Percentiles rank a stretch among this genome's conserved stretches.
Conservation (phyloP, 2,797 vertebrate genomes). For the Melanogrammus aeglefinus region DNA sequence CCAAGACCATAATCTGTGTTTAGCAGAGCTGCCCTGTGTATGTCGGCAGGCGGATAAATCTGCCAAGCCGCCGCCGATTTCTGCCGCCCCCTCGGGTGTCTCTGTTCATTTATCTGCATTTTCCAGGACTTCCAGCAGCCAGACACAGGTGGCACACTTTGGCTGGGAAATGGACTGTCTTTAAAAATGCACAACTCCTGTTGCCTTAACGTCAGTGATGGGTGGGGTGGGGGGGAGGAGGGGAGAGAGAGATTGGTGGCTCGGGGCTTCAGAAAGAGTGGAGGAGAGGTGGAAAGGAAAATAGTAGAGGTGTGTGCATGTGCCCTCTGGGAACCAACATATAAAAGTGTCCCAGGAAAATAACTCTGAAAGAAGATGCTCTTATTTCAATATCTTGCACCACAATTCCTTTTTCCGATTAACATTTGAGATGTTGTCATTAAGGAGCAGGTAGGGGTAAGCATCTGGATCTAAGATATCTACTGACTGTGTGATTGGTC, state of each 20-base stretch:
- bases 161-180: conserved; percentile 73
- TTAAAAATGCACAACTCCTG: conserved; percentile 67
- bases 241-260: conserved; percentile 37
- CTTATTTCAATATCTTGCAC: conserved; percentile 61
- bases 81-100: conserved; percentile 79
- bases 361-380: not conserved
- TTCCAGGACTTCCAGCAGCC: conserved; percentile 75
- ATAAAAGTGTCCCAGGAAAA: conserved; percentile 52
- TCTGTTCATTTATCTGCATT: conserved; percentile 80
- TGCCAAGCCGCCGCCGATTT: conserved; percentile 79
- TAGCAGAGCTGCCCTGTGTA: conserved; percentile 74
- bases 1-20: conserved; percentile 75
- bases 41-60: conserved; percentile 74
- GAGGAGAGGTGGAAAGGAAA: conserved; percentile 34
- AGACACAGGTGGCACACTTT: conserved; percentile 78
- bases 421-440: not conserved
- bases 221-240: conserved; percentile 30
- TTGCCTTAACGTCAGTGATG: conserved; percentile 45
- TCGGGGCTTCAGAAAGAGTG: conserved; percentile 6
- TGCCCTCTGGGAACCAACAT: conserved; percentile 37
- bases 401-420: conserved; percentile 58
- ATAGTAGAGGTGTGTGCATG: conserved; percentile 30
- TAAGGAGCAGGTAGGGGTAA: not conserved
- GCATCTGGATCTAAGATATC: not conserved
- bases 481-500: not conserved